phyloP scores from a whole-genome alignment of 2,888 invertebrate species.

The Dryococelus australis region DNA sequence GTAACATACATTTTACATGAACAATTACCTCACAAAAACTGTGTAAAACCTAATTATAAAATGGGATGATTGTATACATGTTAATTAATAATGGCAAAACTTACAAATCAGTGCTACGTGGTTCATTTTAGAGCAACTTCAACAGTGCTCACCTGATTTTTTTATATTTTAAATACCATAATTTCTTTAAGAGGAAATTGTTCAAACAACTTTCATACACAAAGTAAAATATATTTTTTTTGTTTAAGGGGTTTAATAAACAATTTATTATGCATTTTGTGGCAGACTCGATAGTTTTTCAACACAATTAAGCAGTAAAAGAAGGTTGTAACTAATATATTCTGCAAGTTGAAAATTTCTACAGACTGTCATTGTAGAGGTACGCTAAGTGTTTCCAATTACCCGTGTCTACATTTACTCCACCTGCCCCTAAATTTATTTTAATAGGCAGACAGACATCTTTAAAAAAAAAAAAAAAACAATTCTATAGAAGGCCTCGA shows the following conservation, averaged over 20 bases:
- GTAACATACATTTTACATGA: background rate
- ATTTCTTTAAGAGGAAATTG: background rate
- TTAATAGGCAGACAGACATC: too few relatives aligned
- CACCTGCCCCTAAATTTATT: background rate
- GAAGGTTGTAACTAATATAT: background rate
- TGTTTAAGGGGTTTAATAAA: background rate
- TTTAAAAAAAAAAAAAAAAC: too few relatives aligned
- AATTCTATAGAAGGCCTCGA: too few relatives aligned
- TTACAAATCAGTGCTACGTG: background rate
- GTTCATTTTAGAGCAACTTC: background rate
- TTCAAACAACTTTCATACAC: background rate
- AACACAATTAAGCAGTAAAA: background rate
- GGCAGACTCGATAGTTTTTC: background rate
- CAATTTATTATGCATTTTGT: background rate
- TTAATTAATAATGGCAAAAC: background rate
- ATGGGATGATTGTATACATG: background rate
- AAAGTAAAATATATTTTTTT: background rate
- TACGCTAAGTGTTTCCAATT: background rate
- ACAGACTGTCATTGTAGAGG: background rate
- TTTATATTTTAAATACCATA: background rate
- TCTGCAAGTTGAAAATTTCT: background rate
- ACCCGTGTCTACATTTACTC: background rate
- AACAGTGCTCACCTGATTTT: background rate
- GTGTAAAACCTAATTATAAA: background rate
- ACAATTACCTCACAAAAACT: background rate